Evolutionary conservation across 2,113 vertebrate species (phyloP), one percentile per base, ranked within the genome.

Genomic region (Atlantisia rogersi): DNA sequence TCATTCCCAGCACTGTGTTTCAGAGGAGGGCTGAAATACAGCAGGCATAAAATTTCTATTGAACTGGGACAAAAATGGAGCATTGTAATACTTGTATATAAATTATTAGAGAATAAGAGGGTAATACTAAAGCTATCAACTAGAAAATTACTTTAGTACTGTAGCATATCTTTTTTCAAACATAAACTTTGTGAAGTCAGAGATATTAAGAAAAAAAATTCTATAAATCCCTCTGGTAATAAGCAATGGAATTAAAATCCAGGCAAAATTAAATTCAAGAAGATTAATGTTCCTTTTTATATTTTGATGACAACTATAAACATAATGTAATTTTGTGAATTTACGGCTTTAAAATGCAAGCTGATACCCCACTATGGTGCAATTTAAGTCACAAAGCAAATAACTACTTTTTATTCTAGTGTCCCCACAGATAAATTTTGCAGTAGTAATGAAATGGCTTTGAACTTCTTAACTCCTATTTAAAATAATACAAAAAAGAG

Each of bases 231-330:
- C 82, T 93, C 63, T 91, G 70, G 91, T 93, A 97, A 96, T 80
- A 78, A 91, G 55, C 59, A 95, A 94, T 95, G 62, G 85, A 97
- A 97, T 97, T 98, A 97, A 98, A 98, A 97, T 96, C 69, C 53
- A 80, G 82, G 42, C 74, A 92, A 96, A 97, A 97, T 97, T 97
- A 98, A 97, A 97, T 97, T 96, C 44, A 11, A 90, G 74, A 96
- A 98, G 64, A 97, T 97, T 96, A 97, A 97, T 97, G 91, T 76
- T 92, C 62, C 88, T 80, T 96, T 92, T 95, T 96, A 84, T 95
- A 93, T 97, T 96, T 97, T 97, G 91, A 97, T 97, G 95, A 94
- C 63, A 97, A 82, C 78, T 95, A 89, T 97, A 98, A 97, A 94
- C 75, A 95, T 94, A 98, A 98, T 94, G 50, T 55, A 97, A 91